Evolutionary conservation across 2,888 invertebrate species (phyloP), one percentile per base, ranked within the genome.

Genomic region (Pardosa pseudoannulata): DNA sequence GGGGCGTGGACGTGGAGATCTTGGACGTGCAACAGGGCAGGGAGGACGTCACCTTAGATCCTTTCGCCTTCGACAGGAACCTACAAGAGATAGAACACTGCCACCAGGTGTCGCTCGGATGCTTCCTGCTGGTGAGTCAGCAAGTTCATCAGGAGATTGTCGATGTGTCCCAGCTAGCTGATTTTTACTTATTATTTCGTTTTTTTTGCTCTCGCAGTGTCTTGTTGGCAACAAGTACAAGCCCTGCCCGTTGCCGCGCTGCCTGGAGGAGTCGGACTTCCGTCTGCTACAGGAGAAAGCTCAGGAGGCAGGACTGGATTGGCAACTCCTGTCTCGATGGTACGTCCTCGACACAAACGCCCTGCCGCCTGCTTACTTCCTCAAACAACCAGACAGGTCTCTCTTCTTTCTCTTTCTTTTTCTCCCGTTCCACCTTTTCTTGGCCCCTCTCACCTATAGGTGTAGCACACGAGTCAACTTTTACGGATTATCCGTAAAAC

Each of bases 151-250:
- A 7, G 50, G 2, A 6, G n/a, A n/a, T n/a, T n/a, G n/a, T n/a
- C n/a, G n/a, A n/a, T n/a, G n/a, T n/a, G n/a, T n/a, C n/a, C n/a
- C n/a, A n/a, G n/a, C n/a, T n/a, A n/a, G n/a, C n/a, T n/a, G n/a
- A n/a, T n/a, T n/a, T n/a, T n/a, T n/a, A n/a, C n/a, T n/a, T 36
- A 36, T 7, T 36, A 5, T 36, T 7, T 9, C 36, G 9, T 36
- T 36, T 36, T 9, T 36, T 5, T 9, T 36, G 5, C 36, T n/a
- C 36, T 36, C 9, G 73, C 89, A 92, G 92, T 90, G 91, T 39
- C 89, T 93, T 29, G 89, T 92, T 16, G 92, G 92, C 5, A 92
- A 93, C 88, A 91, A 91, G 72, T 92, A 92, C 87, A 92, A 92
- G 0, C 90, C 90, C 1, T 89, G 90, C 28, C 87, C 91, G 13